phyloP scores from a whole-genome alignment of 92 coral and sea anemone species.

The Zoanthus sociatus region DNA sequence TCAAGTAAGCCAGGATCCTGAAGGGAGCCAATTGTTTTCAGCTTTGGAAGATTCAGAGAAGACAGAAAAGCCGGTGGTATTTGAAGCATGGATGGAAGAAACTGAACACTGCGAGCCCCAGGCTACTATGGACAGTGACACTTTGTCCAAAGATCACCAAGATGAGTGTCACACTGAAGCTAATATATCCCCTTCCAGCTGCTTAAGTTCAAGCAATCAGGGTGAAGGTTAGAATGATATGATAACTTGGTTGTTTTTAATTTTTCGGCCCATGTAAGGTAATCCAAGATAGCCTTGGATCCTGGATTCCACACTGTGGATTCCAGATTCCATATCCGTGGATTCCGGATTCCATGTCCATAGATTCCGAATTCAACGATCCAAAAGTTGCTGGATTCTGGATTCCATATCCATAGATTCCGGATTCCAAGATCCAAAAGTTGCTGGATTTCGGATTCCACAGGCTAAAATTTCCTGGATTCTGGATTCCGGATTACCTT shows the following conservation, averaged over 20 bases:
- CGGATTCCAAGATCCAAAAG: too few relatives aligned
- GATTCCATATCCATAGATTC: too few relatives aligned
- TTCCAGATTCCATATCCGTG: too few relatives aligned
- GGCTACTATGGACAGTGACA: neutral
- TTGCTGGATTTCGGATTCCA: too few relatives aligned
- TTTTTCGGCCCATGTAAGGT: too few relatives aligned
- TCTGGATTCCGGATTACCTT: too few relatives aligned
- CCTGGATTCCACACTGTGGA: too few relatives aligned
- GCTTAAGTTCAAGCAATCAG: neutral
- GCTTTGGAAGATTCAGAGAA: neutral
- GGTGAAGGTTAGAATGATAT: slow-evolving; percentile 7
- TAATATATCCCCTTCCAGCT: neutral
- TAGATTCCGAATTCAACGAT: too few relatives aligned
- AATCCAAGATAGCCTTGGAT: too few relatives aligned
- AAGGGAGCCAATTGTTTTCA: neutral
- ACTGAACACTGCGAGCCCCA: neutral
- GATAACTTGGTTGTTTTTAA: neutral
- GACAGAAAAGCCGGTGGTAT: slow-evolving; percentile 19
- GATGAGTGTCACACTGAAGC: neutral
- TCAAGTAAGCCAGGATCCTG: slow-evolving; percentile 18
- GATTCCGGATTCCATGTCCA: too few relatives aligned
- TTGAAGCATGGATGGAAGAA: slow-evolving; percentile 47
- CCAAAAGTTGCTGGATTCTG: too few relatives aligned
- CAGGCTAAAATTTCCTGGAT: too few relatives aligned
- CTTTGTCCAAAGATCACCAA: neutral